A percentile compares a stretch with the other conserved stretches of the same genome.
phyloP scores from a whole-genome alignment of 2,113 vertebrate species.

The Callocephalon fimbriatum region DNA sequence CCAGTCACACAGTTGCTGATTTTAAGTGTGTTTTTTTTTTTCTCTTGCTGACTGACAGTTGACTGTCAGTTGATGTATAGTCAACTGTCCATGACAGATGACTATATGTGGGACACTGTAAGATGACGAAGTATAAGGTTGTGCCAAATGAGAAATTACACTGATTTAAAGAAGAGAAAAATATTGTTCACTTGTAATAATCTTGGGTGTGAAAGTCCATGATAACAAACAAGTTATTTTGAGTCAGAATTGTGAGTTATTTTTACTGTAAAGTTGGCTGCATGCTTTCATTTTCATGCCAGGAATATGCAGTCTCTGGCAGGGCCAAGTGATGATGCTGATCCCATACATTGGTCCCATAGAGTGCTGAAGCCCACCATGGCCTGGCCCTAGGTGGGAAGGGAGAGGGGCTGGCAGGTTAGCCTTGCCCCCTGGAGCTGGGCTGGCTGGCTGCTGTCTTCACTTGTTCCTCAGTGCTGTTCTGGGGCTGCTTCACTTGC shows the following conservation, averaged over 20 bases:
- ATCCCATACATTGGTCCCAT: rapidly evolving
- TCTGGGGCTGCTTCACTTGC: background rate
- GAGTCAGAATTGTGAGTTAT: background rate
- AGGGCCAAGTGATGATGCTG: background rate
- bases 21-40: background rate
- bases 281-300: rapidly evolving
- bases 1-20: background rate
- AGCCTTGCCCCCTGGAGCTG: background rate
- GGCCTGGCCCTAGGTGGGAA: background rate
- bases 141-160: background rate
- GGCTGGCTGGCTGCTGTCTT: rapidly evolving
- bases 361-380: rapidly evolving
- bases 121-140: background rate
- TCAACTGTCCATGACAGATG: background rate
- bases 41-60: background rate
- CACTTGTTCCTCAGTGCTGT: rapidly evolving
- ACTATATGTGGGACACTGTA: rapidly evolving
- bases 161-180: background rate
- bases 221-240: background rate
- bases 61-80: background rate
- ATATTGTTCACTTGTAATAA: background rate
- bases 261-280: background rate
- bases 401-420: background rate
- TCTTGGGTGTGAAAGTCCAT: background rate
- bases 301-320: background rate